These are phyloP conservation scores for Acrossocheilus wenchowensis DNA, from an alignment of 2,797 vertebrate genomes.

Conservation along the genomic window DNA sequence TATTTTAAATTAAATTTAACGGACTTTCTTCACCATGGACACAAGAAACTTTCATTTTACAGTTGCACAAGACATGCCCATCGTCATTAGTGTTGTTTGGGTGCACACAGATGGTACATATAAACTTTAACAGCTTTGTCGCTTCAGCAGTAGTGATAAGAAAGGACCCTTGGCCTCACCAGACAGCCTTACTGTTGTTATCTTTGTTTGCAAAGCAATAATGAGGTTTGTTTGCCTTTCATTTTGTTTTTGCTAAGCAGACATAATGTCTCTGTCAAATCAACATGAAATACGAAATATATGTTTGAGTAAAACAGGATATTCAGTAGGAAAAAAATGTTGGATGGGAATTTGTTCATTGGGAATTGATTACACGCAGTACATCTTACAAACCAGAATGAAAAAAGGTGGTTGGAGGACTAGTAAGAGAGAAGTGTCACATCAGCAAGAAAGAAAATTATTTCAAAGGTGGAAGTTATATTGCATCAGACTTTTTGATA, in stretches of 20 bases:
- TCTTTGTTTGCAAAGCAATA: conserved; percentile 26
- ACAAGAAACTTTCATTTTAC: not conserved
- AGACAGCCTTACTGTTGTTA: not conserved
- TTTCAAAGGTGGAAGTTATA: not conserved
- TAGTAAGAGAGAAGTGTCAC: not conserved
- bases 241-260: not conserved
- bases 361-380: not conserved
- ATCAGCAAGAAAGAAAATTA: not conserved
- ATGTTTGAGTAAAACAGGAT: not conserved
- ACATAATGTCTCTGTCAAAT: not conserved
- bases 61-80: not conserved
- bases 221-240: conserved; percentile 14
- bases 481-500: not conserved
- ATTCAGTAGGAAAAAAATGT: not conserved
- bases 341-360: not conserved
- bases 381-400: not conserved
- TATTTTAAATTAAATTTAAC: not conserved
- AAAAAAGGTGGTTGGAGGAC: not conserved
- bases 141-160: not conserved
- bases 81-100: not conserved
- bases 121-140: not conserved
- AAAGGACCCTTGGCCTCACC: not conserved
- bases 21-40: not conserved
- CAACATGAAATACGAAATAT: not conserved
- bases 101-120: not conserved